phyloP scores from a whole-genome alignment of 2,113 vertebrate genomes.

The Pao palembangensis region DNA sequence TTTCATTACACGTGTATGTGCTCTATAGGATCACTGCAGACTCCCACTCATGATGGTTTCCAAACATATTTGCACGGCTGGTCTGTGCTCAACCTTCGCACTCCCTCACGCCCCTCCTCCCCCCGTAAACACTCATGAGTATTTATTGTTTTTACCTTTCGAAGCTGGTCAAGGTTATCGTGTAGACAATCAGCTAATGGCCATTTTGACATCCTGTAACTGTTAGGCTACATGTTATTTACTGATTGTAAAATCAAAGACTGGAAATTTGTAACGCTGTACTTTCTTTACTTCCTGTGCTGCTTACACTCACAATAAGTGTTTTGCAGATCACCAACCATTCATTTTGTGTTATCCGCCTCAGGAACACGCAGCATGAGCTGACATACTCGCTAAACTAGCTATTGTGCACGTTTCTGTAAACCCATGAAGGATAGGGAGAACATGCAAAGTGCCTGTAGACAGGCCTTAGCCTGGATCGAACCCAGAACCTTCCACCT shows the following conservation, averaged over 20 bases:
- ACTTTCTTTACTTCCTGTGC: too few relatives aligned
- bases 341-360: too few relatives aligned
- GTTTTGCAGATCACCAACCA: too few relatives aligned
- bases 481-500: too few relatives aligned
- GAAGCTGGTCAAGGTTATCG: slow-evolving; percentile 25
- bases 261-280: too few relatives aligned
- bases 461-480: too few relatives aligned
- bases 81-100: neutral
- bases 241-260: neutral
- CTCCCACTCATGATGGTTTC: neutral
- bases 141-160: slow-evolving; percentile 10
- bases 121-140: slow-evolving; percentile 8
- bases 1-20: too few relatives aligned
- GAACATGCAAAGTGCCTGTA: too few relatives aligned
- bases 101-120: neutral
- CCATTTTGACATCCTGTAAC: slow-evolving; percentile 11
- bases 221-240: neutral
- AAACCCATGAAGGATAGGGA: too few relatives aligned
- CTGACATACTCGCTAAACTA: neutral
- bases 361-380: too few relatives aligned
- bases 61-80: neutral
- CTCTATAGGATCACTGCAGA: neutral
- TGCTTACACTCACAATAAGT: too few relatives aligned
- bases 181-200: slow-evolving; percentile 8
- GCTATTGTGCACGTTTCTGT: neutral